phyloP scores from a whole-genome alignment of 2,888 invertebrate genomes.

The Troides oblongomaculatus region DNA sequence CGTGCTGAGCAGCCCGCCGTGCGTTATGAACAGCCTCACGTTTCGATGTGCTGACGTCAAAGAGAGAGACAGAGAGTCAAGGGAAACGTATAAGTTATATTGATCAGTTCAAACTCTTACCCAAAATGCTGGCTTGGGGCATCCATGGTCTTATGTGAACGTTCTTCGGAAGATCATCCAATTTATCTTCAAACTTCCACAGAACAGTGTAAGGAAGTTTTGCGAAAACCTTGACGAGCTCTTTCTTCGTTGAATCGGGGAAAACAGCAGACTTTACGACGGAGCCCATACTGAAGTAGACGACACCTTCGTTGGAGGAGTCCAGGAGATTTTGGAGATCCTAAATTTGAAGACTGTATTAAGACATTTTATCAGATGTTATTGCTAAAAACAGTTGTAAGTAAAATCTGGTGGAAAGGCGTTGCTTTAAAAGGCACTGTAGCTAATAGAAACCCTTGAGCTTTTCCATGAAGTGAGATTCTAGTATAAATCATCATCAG shows the following conservation, averaged over 20 bases:
- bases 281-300: slow-evolving; percentile 68
- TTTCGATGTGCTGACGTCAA: slow-evolving; percentile 45
- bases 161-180: slow-evolving; percentile 60
- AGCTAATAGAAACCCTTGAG: no score
- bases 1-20: slow-evolving; percentile 47
- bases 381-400: no score
- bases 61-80: no score
- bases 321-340: slow-evolving; percentile 58
- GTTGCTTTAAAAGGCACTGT: no score
- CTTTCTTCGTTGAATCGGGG: slow-evolving; percentile 39
- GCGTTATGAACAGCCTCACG: slow-evolving; percentile 47
- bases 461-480: no score
- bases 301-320: slow-evolving; percentile 49
- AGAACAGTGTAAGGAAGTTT: slow-evolving; percentile 60
- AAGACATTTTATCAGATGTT: no score
- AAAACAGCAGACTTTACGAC: slow-evolving; percentile 46
- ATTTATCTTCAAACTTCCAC: slow-evolving; percentile 73
- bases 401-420: not conserved
- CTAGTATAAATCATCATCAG: no score
- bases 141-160: slow-evolving; percentile 72
- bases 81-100: no score
- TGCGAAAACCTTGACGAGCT: slow-evolving; percentile 44
- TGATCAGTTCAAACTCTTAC: slow-evolving; percentile 42
- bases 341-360: slow-evolving; percentile 37
- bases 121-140: slow-evolving; percentile 75